Conservation (phyloP, 2,888 invertebrate genomes). For the Drosophila flavopinicola region DNA sequence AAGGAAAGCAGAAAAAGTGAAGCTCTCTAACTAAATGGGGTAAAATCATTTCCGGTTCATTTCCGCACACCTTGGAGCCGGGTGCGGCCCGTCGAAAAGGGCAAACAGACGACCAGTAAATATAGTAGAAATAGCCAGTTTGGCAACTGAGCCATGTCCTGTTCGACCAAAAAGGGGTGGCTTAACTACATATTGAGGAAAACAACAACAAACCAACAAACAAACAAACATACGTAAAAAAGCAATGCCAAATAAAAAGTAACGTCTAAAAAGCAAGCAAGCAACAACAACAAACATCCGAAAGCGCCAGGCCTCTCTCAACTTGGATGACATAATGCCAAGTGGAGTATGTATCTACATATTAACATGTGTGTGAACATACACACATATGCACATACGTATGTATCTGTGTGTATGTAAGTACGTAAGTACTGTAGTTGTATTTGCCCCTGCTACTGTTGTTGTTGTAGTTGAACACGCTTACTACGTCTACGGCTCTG, state of each 20-base stretch:
- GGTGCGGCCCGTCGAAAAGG: conserved; percentile 49
- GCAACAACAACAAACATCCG: conserved; percentile 19
- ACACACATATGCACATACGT: conserved; percentile 8
- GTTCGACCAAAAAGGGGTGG: conserved; percentile 61
- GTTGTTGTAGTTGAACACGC: conserved; percentile 29
- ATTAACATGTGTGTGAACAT: conserved; percentile 1
- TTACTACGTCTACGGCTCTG: conserved; percentile 38
- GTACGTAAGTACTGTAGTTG: conserved; percentile 11
- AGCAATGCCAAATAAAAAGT: conserved; percentile 34
- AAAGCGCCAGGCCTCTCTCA: conserved; percentile 60
- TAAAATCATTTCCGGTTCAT: conserved; percentile 70
- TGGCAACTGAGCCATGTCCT: conserved; percentile 64
- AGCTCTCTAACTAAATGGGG: conserved; percentile 52
- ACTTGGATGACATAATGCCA: conserved; percentile 72
- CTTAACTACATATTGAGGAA: conserved; percentile 40
- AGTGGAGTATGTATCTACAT: conserved; percentile 39
- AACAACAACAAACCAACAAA: conserved; percentile 1
- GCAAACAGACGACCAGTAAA: conserved; percentile 31
- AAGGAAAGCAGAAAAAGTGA: conserved; percentile 2
- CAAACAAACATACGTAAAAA: no score
- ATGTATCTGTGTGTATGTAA: conserved; percentile 10
- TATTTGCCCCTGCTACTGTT: conserved; percentile 27
- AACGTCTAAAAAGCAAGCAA: conserved; percentile 22
- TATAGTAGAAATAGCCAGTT: conserved; percentile 6
- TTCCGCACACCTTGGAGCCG: conserved; percentile 55